Conservation (phyloP, 2,888 invertebrate species). For the Lagria hirta region DNA sequence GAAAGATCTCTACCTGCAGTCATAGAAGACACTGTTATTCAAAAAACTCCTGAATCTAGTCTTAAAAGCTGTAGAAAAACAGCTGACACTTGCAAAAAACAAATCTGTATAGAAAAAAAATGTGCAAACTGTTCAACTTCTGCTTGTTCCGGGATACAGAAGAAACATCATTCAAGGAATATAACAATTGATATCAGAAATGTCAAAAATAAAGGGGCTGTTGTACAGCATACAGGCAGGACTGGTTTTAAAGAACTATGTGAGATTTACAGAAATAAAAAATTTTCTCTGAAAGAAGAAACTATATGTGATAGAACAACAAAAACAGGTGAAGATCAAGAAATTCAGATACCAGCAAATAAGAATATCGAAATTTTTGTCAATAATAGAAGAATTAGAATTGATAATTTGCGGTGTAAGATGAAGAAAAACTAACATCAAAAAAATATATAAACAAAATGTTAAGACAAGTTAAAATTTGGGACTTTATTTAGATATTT, state of each 20-base stretch:
- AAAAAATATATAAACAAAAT: too few relatives aligned
- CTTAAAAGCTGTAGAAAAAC: too few relatives aligned
- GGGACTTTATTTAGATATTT: too few relatives aligned
- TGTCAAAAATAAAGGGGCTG: conserved; percentile 2
- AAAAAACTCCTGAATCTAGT: too few relatives aligned
- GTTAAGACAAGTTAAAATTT: too few relatives aligned
- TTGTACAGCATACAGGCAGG: conserved; percentile 1
- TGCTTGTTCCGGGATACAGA: too few relatives aligned
- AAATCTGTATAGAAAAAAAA: conserved; percentile 1
- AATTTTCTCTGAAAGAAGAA: conserved; percentile 6
- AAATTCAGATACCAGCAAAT: conserved; percentile 4
- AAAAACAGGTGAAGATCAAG: neutral
- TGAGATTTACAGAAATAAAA: conserved; percentile 13
- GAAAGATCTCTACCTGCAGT: too few relatives aligned
- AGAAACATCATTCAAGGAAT: conserved; percentile 1
- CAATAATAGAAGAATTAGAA: conserved; percentile 8
- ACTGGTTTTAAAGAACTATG: conserved; percentile 10
- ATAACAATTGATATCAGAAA: conserved; percentile 8
- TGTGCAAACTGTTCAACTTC: too few relatives aligned
- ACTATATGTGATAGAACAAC: neutral
- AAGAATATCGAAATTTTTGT: conserved; percentile 11
- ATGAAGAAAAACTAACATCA: too few relatives aligned
- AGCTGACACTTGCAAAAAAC: too few relatives aligned
- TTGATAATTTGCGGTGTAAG: too few relatives aligned
- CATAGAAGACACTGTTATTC: too few relatives aligned